Evolutionary conservation across 2,113 vertebrate genomes (phyloP).

Genomic region (Alethe castanea): DNA sequence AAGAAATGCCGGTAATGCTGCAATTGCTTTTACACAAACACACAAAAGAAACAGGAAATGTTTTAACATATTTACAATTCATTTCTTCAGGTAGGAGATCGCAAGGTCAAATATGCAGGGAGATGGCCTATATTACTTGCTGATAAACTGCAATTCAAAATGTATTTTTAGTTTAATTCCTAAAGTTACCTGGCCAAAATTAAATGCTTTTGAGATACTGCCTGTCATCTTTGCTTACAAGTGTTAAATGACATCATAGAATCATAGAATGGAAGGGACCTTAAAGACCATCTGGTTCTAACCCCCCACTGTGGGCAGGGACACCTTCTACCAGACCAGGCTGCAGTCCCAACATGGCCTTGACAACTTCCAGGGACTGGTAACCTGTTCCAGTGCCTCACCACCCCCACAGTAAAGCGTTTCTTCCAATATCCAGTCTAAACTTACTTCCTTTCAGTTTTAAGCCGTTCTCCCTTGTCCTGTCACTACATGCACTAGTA

Average conservation of each 20-base stretch:
- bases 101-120: neutral
- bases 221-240: neutral
- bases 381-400: neutral
- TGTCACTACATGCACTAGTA: neutral
- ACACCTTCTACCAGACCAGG: neutral
- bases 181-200: neutral
- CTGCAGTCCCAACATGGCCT: neutral
- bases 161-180: neutral
- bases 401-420: neutral
- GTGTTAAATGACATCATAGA: neutral
- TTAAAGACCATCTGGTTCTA: neutral
- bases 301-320: neutral
- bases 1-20: neutral
- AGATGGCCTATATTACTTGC: neutral
- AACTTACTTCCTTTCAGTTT: neutral
- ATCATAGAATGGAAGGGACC: neutral
- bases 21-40: neutral
- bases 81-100: neutral
- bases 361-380: neutral
- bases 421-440: neutral
- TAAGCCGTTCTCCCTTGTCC: neutral
- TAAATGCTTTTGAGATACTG: neutral
- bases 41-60: neutral
- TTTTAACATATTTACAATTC: neutral
- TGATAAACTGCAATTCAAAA: neutral